Base-by-base conservation (phyloP, 2,888 invertebrate species). In the Tiliacea aurago region DNA sequence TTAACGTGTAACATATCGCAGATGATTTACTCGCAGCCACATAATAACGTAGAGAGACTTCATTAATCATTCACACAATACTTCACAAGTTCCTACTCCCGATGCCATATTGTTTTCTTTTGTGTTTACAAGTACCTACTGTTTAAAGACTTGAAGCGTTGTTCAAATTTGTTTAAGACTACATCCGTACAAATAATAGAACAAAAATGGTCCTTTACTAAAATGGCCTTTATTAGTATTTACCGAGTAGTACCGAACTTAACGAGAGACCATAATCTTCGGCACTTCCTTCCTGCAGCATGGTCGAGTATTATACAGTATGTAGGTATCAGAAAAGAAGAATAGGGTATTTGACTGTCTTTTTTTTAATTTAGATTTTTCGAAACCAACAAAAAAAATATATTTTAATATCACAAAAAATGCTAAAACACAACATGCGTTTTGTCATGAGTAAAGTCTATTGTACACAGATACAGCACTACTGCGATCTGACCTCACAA, bases 41-140 rank as follows among this genome's bases (percentile, higher is more conserved):
- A 83, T 91, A 91, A 91, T 91, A 91, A 91, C 87, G 80, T 80
- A 37, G 78, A 78, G 67, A 59, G 72, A 86, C 84, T 88, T 88
- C 90, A 92, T 93, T 92, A 90, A 91, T 93, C 93, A 92, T 90
- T 84, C 83, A 81, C 88, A 91, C 89, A 91, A 90, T 92, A 91
- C 90, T 91, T 92, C 91, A 90, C 87, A 89, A 89, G 89, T 89
- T 88, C 83, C 86, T 87, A 85, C 87, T 81, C 79, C 72, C 80
- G 76, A 65, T 70, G 62, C 64, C 70, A 78, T 87, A n/a, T n/a
- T n/a, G 80, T 86, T 85, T 67, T 71, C 49, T 80, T 84, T 83
- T 65, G 63, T 78, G 62, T 84, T 70, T 61, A 65, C 56, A 62
- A 72, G 73, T 72, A 73, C 47, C 33, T 28, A 49, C 41, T 11